Conservation (phyloP, 2,888 invertebrate species). For the Caenorhabditis sp. region DNA sequence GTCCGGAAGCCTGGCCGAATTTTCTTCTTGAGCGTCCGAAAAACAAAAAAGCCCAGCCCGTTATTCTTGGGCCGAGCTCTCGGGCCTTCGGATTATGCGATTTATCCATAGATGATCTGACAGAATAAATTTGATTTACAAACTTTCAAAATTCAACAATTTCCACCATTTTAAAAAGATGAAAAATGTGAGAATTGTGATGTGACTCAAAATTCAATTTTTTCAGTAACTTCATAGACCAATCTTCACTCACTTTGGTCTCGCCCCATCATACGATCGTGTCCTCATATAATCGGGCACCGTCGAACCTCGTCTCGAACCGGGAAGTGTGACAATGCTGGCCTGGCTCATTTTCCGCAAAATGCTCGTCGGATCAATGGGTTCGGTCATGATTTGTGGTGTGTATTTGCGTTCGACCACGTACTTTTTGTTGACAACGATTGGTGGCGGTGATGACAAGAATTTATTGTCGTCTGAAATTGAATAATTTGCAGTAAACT, state of each 20-base stretch:
- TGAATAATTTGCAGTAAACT: too few relatives aligned
- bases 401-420: slow-evolving; percentile 15
- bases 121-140: neutral
- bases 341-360: neutral
- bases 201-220: too few relatives aligned
- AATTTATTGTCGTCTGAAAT: neutral
- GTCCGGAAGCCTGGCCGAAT: too few relatives aligned
- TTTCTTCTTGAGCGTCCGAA: too few relatives aligned
- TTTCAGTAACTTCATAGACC: too few relatives aligned
- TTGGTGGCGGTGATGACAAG: neutral
- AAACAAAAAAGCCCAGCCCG: too few relatives aligned
- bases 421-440: slow-evolving; percentile 2
- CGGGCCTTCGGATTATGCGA: too few relatives aligned
- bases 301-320: slow-evolving; percentile 4
- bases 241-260: neutral
- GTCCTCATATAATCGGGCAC: neutral
- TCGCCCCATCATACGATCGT: neutral
- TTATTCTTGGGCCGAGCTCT: too few relatives aligned
- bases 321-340: slow-evolving; percentile 10
- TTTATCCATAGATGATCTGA: neutral
- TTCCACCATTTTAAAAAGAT: too few relatives aligned
- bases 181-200: too few relatives aligned
- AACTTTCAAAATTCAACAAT: too few relatives aligned
- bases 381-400: slow-evolving; percentile 8
- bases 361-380: neutral